Evolutionary conservation across 2,888 invertebrate species (phyloP), one percentile per base, ranked within the genome.

Genomic region (Pediacus dermestoides): DNA sequence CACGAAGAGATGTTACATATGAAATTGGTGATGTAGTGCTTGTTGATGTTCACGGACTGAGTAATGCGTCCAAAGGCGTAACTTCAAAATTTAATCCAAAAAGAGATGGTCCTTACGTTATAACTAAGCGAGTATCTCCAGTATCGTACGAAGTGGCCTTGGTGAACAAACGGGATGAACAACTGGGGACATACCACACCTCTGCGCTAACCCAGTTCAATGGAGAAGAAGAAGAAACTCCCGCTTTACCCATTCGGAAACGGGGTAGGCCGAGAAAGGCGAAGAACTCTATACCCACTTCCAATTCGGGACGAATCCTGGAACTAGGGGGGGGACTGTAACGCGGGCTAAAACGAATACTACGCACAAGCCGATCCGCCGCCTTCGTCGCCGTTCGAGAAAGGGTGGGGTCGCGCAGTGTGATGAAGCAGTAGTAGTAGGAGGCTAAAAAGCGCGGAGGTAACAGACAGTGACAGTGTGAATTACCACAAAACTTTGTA

Each of bases 101-200:
- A 30, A 27, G 37, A 4, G 44, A 48, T 22, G 42, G 44, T 6
- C 42, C 44, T 11, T 48, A 45, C 33, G 21, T 30, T 15, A 33
- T 44, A 27, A 16, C 16, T 7, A 12, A 27, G 9, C 32, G 16
- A 18, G 40, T 41, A 18, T 38, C 36, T 13, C 28, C 37, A 16
- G 33, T 22, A n/a, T 33, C 23, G 15, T 39, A 30, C 10, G 28
- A 42, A 11, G 30, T 28, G 15, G 34, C 34, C 15, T 12, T 12
- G 25, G n/a, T n/a, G n/a, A n/a, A n/a, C n/a, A n/a, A n/a, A n/a
- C n/a, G n/a, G n/a, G n/a, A n/a, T n/a, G n/a, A n/a, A n/a, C n/a
- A n/a, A n/a, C n/a, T 36, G 1, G 42, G 38, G 13, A 27, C 18
- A 4, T 30, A 42, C 32, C 35, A 42, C 21, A 28, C 26, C 3